phyloP scores from a whole-genome alignment of 2,888 invertebrate genomes.

The Cheilosia pagana region DNA sequence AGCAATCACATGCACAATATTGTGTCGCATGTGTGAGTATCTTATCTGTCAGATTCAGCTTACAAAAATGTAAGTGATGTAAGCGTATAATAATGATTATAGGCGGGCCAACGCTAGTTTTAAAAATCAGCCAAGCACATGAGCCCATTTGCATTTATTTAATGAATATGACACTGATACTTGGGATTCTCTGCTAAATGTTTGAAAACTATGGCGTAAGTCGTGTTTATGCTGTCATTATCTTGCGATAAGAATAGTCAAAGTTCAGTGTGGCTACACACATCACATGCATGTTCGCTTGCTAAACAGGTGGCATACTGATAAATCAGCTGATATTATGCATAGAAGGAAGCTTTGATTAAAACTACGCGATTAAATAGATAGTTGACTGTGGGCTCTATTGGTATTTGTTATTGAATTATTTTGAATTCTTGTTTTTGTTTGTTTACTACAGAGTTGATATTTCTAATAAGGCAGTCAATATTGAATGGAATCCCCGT shows the following conservation, averaged over 20 bases:
- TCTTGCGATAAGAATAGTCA: conserved; percentile 28
- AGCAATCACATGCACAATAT: not conserved
- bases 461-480: no score
- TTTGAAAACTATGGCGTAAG: conserved; percentile 13
- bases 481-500: no score
- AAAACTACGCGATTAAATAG: not conserved
- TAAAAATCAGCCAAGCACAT: not conserved
- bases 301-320: conserved; percentile 24
- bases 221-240: conserved; percentile 2
- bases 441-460: no score
- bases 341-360: not conserved
- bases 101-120: not conserved
- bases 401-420: not conserved
- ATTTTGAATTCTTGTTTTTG: no score
- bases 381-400: not conserved
- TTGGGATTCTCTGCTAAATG: not conserved
- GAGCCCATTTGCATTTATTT: conserved; percentile 19
- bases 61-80: conserved; percentile 19
- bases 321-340: not conserved
- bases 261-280: conserved; percentile 26
- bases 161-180: not conserved
- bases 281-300: not conserved
- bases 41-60: conserved; percentile 19
- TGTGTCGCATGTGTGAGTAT: not conserved
- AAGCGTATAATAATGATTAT: not conserved